Evolutionary conservation across 2,113 vertebrate genomes (phyloP).

Genomic region (Pterocles orientalis): DNA sequence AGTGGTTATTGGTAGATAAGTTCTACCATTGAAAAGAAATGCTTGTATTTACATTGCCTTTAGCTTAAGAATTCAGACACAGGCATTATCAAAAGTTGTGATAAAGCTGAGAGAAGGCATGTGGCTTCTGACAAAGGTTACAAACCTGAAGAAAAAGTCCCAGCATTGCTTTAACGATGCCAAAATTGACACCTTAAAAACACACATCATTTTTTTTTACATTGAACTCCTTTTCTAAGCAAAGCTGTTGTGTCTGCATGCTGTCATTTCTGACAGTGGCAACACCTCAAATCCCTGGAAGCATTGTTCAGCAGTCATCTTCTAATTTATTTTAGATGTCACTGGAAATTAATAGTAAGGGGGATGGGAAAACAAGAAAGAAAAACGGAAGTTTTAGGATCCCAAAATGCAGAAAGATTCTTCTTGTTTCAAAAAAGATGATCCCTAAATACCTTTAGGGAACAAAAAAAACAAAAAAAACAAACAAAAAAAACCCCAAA

Average conservation of each 20-base stretch:
- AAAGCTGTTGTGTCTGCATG: not conserved
- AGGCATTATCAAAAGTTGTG: not conserved
- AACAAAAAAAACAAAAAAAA: not conserved
- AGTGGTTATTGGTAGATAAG: not conserved
- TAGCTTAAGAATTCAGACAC: not conserved
- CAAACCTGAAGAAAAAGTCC: not conserved
- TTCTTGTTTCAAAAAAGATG: not conserved
- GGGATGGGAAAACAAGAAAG: not conserved
- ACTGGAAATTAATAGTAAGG: not conserved
- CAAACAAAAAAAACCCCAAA: too few species aligned
- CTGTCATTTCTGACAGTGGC: constrained; percentile 39
- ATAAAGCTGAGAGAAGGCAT: not conserved
- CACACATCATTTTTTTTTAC: not conserved
- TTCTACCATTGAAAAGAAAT: not conserved
- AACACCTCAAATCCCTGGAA: not conserved
- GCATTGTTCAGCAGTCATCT: constrained; percentile 4
- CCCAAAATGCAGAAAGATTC: not conserved
- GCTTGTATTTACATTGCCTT: not conserved
- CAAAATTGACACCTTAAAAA: not conserved
- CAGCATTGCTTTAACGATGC: not conserved
- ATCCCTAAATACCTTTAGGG: not conserved
- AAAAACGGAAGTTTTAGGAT: not conserved
- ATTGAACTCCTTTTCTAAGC: not conserved
- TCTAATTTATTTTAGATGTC: not conserved
- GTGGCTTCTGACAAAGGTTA: not conserved